These are phyloP conservation scores for Drosophila baimaii DNA, from an alignment of 1,140 invertebrate genomes.

Conservation along the genomic window DNA sequence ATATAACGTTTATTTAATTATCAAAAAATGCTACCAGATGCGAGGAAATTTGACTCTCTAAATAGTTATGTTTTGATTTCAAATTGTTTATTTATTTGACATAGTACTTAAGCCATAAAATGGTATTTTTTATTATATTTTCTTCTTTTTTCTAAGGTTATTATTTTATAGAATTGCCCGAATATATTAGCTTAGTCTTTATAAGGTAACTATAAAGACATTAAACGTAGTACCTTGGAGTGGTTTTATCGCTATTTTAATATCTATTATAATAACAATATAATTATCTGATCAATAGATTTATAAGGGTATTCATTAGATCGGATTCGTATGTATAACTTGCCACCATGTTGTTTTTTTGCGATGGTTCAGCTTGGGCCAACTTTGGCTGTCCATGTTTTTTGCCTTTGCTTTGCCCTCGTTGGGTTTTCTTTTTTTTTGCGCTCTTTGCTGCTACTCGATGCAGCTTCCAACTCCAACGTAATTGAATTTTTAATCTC, in stretches of 20 bases:
- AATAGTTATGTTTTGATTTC: no score
- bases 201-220: no score
- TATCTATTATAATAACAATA: neutral
- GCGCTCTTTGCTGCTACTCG: conserved; percentile 65
- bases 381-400: conserved; percentile 67
- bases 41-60: neutral
- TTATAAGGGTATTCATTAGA: neutral
- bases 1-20: neutral
- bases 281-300: neutral
- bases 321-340: conserved; percentile 1
- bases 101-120: no score
- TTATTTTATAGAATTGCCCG: no score
- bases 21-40: neutral
- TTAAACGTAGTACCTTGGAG: no score
- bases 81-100: no score
- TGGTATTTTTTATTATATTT: no score
- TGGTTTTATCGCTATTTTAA: no score
- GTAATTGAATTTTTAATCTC: conserved; percentile 83
- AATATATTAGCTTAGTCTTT: no score
- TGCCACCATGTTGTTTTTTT: conserved; percentile 14
- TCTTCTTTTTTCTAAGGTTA: no score
- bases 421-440: conserved; percentile 47
- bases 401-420: conserved; percentile 39
- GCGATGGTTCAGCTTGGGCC: conserved; percentile 42
- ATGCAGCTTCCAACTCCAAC: conserved; percentile 79